Conservation (phyloP, 2,113 vertebrate genomes). For the Martes martes region DNA sequence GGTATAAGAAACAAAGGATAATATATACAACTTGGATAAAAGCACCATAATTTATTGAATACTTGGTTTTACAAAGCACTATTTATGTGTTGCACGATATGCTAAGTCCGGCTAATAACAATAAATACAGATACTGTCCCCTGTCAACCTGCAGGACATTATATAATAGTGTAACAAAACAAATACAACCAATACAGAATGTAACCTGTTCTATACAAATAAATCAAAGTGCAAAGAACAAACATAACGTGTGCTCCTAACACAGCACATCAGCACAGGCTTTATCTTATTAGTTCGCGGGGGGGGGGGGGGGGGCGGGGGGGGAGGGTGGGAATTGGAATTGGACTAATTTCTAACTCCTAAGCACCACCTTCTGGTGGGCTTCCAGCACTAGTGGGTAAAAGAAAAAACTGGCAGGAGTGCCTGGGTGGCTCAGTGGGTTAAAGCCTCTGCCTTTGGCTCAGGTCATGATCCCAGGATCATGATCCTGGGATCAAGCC, state of each 20-base stretch:
- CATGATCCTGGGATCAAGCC: too few species aligned
- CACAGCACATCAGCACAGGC: not conserved
- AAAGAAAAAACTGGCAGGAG: not conserved
- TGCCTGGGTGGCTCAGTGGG: too few species aligned
- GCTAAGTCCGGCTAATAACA: not conserved
- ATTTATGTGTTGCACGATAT: too few species aligned
- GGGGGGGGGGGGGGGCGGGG: fast-evolving
- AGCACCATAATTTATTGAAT: not conserved
- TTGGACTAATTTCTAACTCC: not conserved
- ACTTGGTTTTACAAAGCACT: not conserved
- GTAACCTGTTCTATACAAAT: not conserved
- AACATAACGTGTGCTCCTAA: not conserved
- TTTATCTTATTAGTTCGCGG: not conserved
- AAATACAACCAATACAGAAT: not conserved
- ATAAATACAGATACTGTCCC: not conserved
- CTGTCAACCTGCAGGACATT: not conserved
- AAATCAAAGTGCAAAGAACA: not conserved
- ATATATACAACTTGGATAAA: not conserved
- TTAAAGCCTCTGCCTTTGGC: too few species aligned
- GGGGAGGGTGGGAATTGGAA: fast-evolving
- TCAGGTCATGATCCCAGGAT: too few species aligned
- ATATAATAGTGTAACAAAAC: not conserved
- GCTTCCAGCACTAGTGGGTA: not conserved
- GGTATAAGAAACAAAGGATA: not conserved
- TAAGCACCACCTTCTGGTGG: not conserved